These are phyloP conservation scores for Paracentrotus lividus DNA, from an alignment of 53 echinoderm and acorn worm species.

Conservation along the genomic window DNA sequence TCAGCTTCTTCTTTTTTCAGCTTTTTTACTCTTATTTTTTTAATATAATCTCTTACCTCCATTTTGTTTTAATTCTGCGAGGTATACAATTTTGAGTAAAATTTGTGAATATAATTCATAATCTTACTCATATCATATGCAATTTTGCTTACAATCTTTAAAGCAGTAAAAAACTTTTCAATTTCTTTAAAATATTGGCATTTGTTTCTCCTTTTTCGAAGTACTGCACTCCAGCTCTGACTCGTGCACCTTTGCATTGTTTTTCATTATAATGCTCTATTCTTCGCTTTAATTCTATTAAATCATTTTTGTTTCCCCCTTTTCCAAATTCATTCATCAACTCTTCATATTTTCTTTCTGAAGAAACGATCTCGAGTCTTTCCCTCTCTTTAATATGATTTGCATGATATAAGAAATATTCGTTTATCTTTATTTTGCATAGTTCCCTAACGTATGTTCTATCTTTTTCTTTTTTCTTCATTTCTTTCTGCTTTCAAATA, in stretches of 20 bases:
- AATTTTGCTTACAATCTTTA: neutral
- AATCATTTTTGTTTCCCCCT: neutral
- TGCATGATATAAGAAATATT: neutral
- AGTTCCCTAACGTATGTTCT: neutral
- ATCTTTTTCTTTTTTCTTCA: neutral
- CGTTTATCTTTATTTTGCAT: neutral
- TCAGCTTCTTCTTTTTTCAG: neutral
- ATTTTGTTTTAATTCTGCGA: neutral
- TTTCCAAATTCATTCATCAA: neutral
- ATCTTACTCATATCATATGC: neutral
- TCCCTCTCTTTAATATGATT: neutral
- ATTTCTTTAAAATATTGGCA: neutral
- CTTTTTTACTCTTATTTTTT: neutral
- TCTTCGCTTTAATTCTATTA: neutral
- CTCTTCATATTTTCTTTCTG: constrained; percentile 3
- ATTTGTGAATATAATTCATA: neutral
- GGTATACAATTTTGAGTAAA: neutral
- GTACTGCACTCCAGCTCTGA: neutral
- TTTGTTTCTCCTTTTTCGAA: neutral
- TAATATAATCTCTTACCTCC: neutral
- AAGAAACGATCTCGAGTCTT: neutral
- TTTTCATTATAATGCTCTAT: neutral
- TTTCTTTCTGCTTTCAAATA: neutral
- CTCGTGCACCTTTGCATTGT: neutral
- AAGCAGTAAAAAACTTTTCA: neutral